Percentiles rank a stretch among this genome's conserved stretches.
Evolutionary conservation across 2,113 vertebrate genomes (phyloP).

Genomic region (Gopherus evgoodei): DNA sequence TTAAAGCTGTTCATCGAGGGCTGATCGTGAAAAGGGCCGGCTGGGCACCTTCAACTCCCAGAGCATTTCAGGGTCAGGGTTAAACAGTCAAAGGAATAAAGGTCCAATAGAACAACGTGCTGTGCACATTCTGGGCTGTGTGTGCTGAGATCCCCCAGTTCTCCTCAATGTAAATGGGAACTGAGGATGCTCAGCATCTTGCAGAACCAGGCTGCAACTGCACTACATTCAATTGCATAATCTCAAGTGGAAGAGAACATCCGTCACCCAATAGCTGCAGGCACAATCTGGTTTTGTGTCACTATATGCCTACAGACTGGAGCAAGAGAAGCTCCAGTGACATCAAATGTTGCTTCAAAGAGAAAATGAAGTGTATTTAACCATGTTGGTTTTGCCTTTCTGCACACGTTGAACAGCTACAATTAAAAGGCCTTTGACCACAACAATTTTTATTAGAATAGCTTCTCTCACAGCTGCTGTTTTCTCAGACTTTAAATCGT

Average conservation of each 20-base stretch:
- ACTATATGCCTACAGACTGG: constrained; percentile 19
- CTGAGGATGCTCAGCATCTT: constrained; percentile 17
- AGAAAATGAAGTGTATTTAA: constrained; percentile 14
- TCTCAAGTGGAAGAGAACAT: constrained; percentile 51
- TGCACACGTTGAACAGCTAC: neutral
- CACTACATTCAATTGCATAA: constrained; percentile 9
- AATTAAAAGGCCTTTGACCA: constrained; percentile 18
- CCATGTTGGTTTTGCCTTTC: constrained; percentile 22
- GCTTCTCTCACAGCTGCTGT: neutral
- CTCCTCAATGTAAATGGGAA: neutral
- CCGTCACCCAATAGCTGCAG: constrained; percentile 39
- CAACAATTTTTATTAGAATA: constrained; percentile 19
- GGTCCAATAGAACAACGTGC: neutral
- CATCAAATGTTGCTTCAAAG: constrained; percentile 3
- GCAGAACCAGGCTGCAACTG: constrained; percentile 17
- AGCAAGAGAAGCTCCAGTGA: constrained; percentile 47
- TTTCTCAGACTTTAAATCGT: neutral
- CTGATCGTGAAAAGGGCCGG: neutral
- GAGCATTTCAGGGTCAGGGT: neutral
- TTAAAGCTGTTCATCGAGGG: accelerated
- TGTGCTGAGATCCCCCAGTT: neutral
- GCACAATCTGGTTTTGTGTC: constrained; percentile 50
- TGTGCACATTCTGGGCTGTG: neutral
- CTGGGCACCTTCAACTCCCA: neutral
- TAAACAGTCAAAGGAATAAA: neutral